These are phyloP conservation scores for Scartelaos histophorus DNA, from an alignment of 2,113 vertebrate genomes.

Conservation along the genomic window DNA sequence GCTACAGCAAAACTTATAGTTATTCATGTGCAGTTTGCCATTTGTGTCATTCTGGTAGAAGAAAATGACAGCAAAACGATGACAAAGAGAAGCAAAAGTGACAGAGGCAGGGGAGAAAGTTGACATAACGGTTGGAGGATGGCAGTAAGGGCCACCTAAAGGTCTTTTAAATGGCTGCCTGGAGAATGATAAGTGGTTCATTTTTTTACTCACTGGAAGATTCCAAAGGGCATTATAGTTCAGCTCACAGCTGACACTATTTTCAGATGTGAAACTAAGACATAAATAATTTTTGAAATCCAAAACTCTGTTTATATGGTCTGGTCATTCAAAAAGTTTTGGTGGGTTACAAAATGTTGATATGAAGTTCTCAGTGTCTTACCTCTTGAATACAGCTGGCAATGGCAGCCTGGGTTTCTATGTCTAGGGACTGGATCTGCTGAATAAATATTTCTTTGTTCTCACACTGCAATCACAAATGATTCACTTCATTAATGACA, in stretches of 20 bases:
- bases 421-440: constrained; percentile 84
- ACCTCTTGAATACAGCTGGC: constrained; percentile 88
- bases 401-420: constrained; percentile 82
- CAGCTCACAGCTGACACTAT: constrained; percentile 28
- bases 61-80: constrained; percentile 39
- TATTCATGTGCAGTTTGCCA: constrained; percentile 54
- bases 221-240: constrained; percentile 35
- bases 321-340: constrained; percentile 7
- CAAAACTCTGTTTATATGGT: constrained; percentile 21
- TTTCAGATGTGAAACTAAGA: constrained; percentile 29
- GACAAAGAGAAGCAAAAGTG: constrained; percentile 30
- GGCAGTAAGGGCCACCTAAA: constrained; percentile 53
- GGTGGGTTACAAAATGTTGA: constrained; percentile 3
- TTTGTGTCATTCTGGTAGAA: constrained; percentile 30
- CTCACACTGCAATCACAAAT: constrained; percentile 79
- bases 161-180: constrained; percentile 43
- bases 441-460: constrained; percentile 85
- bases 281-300: constrained; percentile 35
- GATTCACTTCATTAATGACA: not conserved
- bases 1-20: constrained; percentile 53
- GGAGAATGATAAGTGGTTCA: constrained; percentile 57
- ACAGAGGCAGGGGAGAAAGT: constrained; percentile 46
- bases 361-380: constrained; percentile 11
- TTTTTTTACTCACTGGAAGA: constrained; percentile 53
- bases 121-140: constrained; percentile 43